These are phyloP conservation scores for Julus scandinavius DNA, from an alignment of 2,888 invertebrate genomes.

Conservation along the genomic window DNA sequence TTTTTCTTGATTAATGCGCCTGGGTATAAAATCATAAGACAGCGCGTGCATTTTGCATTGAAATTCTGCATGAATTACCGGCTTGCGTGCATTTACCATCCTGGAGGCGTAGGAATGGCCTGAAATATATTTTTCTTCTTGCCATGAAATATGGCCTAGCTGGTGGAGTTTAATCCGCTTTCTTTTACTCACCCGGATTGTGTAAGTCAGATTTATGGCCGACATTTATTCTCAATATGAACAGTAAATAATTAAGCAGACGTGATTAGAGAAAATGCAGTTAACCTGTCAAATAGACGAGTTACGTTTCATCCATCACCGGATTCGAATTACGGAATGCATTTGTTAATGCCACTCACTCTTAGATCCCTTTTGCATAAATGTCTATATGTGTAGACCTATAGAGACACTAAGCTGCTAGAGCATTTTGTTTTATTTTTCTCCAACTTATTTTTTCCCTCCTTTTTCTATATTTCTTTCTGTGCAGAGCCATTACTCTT, in stretches of 20 bases:
- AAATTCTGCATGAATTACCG: neutral
- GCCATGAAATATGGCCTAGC: constrained; percentile 45
- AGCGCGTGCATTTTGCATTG: neutral
- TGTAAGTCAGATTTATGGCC: constrained; percentile 55
- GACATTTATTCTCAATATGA: constrained; percentile 55
- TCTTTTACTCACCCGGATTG: constrained; percentile 47
- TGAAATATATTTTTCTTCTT: constrained; percentile 27
- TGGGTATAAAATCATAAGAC: neutral
- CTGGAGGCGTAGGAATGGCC: constrained; percentile 43
- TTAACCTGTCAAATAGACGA: constrained; percentile 56
- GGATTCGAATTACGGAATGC: constrained; percentile 50
- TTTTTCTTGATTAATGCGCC: neutral
- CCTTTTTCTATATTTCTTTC: constrained; percentile 34
- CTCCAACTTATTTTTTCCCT: constrained; percentile 39
- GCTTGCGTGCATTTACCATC: constrained; percentile 25
- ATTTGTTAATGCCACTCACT: constrained; percentile 53
- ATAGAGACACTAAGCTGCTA: constrained; percentile 22
- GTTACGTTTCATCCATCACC: constrained; percentile 54
- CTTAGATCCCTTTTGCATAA: constrained; percentile 19
- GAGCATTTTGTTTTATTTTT: constrained; percentile 45
- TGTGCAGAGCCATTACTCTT: constrained; percentile 3
- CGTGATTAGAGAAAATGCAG: constrained; percentile 57
- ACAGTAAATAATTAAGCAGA: constrained; percentile 56
- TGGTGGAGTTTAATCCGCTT: constrained; percentile 46
- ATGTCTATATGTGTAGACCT: neutral